Evolutionary conservation across 2,888 invertebrate species (phyloP).

Genomic region (Tinea semifulvella): DNA sequence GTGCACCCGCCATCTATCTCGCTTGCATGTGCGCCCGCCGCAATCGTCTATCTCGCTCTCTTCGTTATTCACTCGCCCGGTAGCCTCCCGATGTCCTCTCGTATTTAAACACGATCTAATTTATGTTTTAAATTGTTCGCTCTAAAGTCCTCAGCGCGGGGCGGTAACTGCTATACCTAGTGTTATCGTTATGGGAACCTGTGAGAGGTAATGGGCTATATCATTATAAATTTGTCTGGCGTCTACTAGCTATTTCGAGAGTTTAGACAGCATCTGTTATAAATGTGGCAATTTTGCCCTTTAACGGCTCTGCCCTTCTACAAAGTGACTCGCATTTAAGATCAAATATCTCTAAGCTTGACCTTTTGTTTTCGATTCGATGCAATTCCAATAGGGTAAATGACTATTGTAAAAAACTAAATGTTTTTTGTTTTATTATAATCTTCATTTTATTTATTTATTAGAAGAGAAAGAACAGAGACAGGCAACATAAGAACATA

Average conservation of each 20-base stretch:
- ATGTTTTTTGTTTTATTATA: no score
- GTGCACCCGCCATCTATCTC: slow-evolving; percentile 45
- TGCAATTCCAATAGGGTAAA: background rate
- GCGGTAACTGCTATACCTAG: slow-evolving; percentile 46
- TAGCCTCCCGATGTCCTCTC: slow-evolving; percentile 57
- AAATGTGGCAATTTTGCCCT: slow-evolving; percentile 37
- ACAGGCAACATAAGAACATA: no score
- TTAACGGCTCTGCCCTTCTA: slow-evolving; percentile 30
- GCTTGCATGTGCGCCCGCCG: slow-evolving; percentile 32
- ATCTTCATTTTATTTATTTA: no score
- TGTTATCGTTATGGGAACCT: slow-evolving; percentile 45
- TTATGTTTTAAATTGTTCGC: slow-evolving; percentile 59
- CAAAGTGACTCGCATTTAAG: background rate
- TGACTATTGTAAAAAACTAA: no score
- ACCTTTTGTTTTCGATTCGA: slow-evolving; percentile 1
- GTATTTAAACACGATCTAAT: slow-evolving; percentile 65
- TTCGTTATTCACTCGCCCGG: slow-evolving; percentile 61
- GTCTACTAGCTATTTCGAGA: slow-evolving; percentile 26
- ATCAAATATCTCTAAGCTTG: slow-evolving; percentile 5
- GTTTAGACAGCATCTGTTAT: slow-evolving; percentile 34
- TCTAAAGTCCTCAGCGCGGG: slow-evolving; percentile 39
- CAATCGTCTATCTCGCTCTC: slow-evolving; percentile 48
- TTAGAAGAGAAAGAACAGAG: no score
- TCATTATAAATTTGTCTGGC: slow-evolving; percentile 55
- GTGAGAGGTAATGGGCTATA: slow-evolving; percentile 47